Percentiles rank a stretch among this genome's conserved stretches.
Conservation (phyloP, 2,797 vertebrate species). For the Vespertilio murinus region DNA sequence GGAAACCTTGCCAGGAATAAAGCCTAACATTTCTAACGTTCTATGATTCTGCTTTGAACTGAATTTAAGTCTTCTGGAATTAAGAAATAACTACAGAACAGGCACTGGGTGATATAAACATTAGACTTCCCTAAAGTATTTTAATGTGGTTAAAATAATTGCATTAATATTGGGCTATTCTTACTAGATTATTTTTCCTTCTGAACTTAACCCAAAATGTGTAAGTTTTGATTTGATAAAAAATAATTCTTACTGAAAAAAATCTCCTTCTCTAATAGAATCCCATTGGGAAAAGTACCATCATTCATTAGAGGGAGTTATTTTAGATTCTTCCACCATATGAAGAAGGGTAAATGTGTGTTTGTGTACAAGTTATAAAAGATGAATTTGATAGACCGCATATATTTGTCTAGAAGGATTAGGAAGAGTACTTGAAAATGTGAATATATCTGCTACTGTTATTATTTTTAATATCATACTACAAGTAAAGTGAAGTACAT, state of each 20-base stretch:
- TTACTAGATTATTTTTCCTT: neutral
- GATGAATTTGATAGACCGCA: neutral
- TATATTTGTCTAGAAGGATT: neutral
- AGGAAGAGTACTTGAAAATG: neutral
- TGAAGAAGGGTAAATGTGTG: neutral
- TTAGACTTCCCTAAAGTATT: neutral
- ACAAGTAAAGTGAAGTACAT: neutral
- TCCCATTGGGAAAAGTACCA: neutral
- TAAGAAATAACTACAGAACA: neutral
- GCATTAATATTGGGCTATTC: neutral
- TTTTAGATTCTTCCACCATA: neutral
- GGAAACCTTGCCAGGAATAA: neutral
- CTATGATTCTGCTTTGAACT: neutral
- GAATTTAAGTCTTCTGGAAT: neutral
- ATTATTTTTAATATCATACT: neutral
- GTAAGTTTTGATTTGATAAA: neutral
- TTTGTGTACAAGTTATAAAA: neutral
- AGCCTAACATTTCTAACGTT: neutral
- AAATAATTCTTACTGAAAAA: neutral
- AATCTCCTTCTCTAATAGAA: neutral
- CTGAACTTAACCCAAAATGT: neutral
- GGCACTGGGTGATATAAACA: neutral
- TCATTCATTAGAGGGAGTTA: neutral
- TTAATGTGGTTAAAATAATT: neutral
- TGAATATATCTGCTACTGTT: neutral